phyloP scores from a whole-genome alignment of 2,797 vertebrate genomes.

The Parauchenoglanis ngamensis region DNA sequence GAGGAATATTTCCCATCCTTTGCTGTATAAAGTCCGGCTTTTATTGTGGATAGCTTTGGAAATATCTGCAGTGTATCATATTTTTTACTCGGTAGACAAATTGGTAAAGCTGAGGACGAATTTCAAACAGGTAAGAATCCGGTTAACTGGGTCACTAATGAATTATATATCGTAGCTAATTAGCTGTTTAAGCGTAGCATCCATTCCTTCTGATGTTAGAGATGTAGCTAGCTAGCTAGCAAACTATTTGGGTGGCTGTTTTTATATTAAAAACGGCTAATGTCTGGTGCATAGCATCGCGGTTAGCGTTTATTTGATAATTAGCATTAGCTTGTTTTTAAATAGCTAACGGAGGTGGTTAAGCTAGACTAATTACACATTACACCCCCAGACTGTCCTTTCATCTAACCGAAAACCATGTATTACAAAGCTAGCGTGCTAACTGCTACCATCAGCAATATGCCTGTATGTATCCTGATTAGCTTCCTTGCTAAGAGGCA shows the following conservation, averaged over 20 bases:
- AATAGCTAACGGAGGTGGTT: not conserved
- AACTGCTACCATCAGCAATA: not conserved
- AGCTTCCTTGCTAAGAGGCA: conserved; percentile 6
- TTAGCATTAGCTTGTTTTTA: not conserved
- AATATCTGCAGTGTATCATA: no score
- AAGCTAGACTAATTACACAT: no score
- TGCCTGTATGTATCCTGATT: not conserved
- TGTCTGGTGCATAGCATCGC: no score
- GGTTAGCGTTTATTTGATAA: not conserved
- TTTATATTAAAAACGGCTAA: not conserved
- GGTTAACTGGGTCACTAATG: not conserved
- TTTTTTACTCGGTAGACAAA: not conserved
- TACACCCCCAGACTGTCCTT: not conserved
- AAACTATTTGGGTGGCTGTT: not conserved
- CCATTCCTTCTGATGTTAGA: not conserved
- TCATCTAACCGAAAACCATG: not conserved
- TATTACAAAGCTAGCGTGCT: not conserved
- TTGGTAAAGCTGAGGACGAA: not conserved
- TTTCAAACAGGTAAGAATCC: not conserved
- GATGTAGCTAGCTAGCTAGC: not conserved
- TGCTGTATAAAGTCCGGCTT: not conserved
- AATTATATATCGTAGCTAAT: conserved; percentile 5
- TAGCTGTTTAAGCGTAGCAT: not conserved
- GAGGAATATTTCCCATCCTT: not conserved
- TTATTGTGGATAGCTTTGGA: not conserved